Evolutionary conservation across 2,888 invertebrate genomes (phyloP).

Genomic region (Calliphora vomitoria): DNA sequence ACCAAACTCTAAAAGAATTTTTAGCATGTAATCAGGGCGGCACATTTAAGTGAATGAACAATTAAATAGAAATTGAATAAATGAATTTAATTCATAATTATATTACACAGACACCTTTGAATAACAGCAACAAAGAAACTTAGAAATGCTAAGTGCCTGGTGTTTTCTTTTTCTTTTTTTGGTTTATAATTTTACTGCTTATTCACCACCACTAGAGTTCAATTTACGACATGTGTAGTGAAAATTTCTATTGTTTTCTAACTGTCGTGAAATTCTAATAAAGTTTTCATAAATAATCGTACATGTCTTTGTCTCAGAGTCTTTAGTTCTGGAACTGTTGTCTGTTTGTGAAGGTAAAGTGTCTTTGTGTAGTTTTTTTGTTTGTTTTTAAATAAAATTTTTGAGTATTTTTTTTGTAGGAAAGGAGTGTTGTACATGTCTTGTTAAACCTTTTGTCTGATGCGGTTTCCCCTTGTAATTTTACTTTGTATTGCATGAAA

Average conservation of each 20-base stretch:
- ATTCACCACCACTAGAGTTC: not conserved
- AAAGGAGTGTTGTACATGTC: slow-evolving; percentile 17
- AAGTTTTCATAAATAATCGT: slow-evolving; percentile 48
- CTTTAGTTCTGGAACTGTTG: slow-evolving; percentile 10
- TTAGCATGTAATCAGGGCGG: slow-evolving; percentile 15
- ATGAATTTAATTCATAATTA: slow-evolving; percentile 50
- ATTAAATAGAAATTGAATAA: slow-evolving; percentile 43
- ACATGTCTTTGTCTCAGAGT: slow-evolving; percentile 4
- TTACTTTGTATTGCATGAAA: not conserved
- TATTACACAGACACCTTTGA: slow-evolving; percentile 1
- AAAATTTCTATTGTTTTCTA: slow-evolving; percentile 34
- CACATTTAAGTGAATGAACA: slow-evolving; percentile 26
- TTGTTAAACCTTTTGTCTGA: slow-evolving; percentile 25
- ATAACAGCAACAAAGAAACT: not conserved
- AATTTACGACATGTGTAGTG: slow-evolving; percentile 2
- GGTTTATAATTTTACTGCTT: not conserved
- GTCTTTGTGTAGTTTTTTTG: not conserved
- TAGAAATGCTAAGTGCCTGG: slow-evolving; percentile 4
- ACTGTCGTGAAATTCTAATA: slow-evolving; percentile 47
- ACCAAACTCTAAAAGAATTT: slow-evolving; percentile 2
- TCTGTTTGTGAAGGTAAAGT: slow-evolving; percentile 39
- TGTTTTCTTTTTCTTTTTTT: not conserved
- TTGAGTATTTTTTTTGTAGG: not conserved
- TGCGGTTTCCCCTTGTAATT: slow-evolving; percentile 26
- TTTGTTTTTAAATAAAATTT: not conserved